These are phyloP conservation scores for Etheostoma nigrum DNA, from an alignment of 2,797 vertebrate species.

Conservation along the genomic window DNA sequence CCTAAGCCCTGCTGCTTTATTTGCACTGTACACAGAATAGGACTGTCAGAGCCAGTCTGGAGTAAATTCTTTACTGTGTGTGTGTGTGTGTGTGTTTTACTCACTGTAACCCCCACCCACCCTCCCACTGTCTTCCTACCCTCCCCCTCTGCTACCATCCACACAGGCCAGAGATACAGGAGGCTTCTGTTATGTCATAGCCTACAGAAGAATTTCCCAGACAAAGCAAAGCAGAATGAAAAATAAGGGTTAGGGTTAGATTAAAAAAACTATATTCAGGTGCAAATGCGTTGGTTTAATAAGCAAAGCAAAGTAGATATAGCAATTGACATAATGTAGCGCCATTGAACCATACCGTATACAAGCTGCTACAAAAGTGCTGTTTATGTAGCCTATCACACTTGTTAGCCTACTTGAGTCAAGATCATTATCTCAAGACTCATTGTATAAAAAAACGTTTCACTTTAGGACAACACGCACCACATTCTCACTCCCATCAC, in stretches of 20 bases:
- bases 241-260: neutral
- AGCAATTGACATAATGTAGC: neutral
- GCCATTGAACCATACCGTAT: neutral
- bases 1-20: conserved; percentile 65
- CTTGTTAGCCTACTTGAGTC: neutral
- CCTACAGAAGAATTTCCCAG: conserved; percentile 71
- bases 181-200: conserved; percentile 82
- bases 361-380: neutral
- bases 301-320: neutral
- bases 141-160: conserved; percentile 62
- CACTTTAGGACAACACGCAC: conserved; percentile 5
- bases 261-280: conserved; percentile 36
- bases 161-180: conserved; percentile 62
- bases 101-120: conserved; percentile 72
- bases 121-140: conserved; percentile 61
- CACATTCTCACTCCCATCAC: too few species aligned
- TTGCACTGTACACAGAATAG: conserved; percentile 66
- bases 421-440: conserved; percentile 6
- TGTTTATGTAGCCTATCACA: conserved; percentile 12
- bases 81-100: conserved; percentile 41
- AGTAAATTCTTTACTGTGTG: conserved; percentile 44
- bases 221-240: conserved; percentile 59
- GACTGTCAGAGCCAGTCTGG: conserved; percentile 40
- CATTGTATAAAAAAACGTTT: conserved; percentile 26
- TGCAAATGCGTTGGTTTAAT: conserved; percentile 11